Conservation (phyloP, 2,888 invertebrate genomes). For the Thymelicus acteon region DNA sequence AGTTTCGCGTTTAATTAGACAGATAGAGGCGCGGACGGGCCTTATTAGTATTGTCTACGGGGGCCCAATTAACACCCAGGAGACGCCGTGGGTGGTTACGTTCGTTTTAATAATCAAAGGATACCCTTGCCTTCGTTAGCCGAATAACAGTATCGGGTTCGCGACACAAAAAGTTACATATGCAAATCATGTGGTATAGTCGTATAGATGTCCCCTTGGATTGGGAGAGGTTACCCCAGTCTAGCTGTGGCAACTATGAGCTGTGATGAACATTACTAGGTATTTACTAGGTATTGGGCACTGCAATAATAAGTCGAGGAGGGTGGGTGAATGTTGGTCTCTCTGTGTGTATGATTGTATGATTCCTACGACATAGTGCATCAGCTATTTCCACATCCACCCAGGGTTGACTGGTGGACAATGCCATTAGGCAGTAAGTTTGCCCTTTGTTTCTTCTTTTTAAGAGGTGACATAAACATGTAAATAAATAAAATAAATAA, state of each 20-base stretch:
- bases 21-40: slow-evolving; percentile 84
- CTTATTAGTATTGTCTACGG: slow-evolving; percentile 85
- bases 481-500: too few species aligned
- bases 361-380: too few species aligned
- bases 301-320: too few species aligned
- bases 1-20: slow-evolving; percentile 85
- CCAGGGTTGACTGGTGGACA: too few species aligned
- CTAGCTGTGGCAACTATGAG: neutral
- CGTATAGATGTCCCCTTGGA: neutral
- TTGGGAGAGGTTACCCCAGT: neutral
- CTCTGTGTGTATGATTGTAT: too few species aligned
- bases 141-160: slow-evolving; percentile 77
- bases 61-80: slow-evolving; percentile 84
- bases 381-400: too few species aligned
- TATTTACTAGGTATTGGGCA: too few species aligned
- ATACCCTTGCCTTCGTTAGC: slow-evolving; percentile 81
- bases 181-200: slow-evolving; percentile 34
- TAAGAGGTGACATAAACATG: too few species aligned
- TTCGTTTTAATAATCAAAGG: slow-evolving; percentile 84
- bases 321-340: too few species aligned
- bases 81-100: slow-evolving; percentile 77
- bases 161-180: slow-evolving; percentile 45
- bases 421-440: too few species aligned
- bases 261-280: too few species aligned
- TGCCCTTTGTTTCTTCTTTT: too few species aligned